Evolutionary conservation across 2,797 vertebrate genomes (phyloP).

Genomic region (Coregonus ussuriensis): DNA sequence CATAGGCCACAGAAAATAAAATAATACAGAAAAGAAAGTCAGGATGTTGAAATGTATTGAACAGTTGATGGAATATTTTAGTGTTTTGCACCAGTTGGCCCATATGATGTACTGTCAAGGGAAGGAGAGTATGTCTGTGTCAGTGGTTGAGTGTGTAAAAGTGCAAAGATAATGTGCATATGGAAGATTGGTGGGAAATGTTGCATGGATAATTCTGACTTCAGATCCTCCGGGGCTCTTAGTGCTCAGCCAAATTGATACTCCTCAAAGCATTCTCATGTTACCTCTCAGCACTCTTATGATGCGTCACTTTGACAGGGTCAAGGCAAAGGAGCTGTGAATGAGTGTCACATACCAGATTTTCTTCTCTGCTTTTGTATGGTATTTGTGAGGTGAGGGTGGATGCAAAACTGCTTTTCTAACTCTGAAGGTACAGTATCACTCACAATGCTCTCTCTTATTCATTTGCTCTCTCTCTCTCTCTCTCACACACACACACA

Average conservation of each 20-base stretch:
- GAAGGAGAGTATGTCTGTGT: conserved; percentile 56
- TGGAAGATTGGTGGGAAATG: conserved; percentile 69
- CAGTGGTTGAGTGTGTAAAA: conserved; percentile 44
- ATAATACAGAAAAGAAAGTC: background rate
- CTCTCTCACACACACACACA: conserved; percentile 36
- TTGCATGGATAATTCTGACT: conserved; percentile 75
- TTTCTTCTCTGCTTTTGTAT: background rate
- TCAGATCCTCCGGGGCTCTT: conserved; percentile 65
- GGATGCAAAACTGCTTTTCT: background rate
- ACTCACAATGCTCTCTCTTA: background rate
- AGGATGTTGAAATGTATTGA: background rate
- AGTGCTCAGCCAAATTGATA: conserved; percentile 67
- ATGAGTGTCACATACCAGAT: background rate
- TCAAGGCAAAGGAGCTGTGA: background rate
- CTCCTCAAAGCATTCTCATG: conserved; percentile 73
- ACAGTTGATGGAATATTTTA: background rate
- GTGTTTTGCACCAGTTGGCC: background rate
- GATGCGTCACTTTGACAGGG: background rate
- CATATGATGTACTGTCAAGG: conserved; percentile 22
- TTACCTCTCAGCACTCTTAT: conserved; percentile 48
- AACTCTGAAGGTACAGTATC: background rate
- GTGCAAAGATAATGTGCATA: conserved; percentile 31
- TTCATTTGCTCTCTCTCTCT: background rate
- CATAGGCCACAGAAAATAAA: background rate
- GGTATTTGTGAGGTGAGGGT: background rate